A percentile compares a stretch with the other conserved stretches of the same genome.
Conservation (phyloP, 1,140 invertebrate species). For the Lamellibrachia luymesi region DNA sequence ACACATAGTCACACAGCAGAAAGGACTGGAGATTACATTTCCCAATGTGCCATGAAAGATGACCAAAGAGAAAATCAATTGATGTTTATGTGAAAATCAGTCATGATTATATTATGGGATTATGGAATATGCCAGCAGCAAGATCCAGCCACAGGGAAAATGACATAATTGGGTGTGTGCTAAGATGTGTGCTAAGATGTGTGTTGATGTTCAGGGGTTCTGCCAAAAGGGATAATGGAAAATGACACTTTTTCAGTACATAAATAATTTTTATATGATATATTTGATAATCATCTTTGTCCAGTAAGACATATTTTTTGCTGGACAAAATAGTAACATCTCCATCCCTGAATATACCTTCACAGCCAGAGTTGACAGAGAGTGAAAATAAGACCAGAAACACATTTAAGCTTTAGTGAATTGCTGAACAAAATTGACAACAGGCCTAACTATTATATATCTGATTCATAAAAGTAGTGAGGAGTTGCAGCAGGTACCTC, state of each 20-base stretch:
- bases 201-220: neutral
- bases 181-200: neutral
- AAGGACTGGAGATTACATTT: neutral
- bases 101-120: neutral
- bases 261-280: neutral
- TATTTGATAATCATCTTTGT: neutral
- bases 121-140: neutral
- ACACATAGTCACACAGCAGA: neutral
- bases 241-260: neutral
- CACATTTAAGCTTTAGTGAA: no score
- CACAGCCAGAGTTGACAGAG: no score
- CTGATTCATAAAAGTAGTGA: no score
- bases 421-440: no score
- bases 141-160: neutral
- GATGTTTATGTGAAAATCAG: neutral
- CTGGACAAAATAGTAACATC: no score
- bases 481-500: no score
- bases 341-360: no score
- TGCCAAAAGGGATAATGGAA: neutral
- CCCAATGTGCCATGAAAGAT: neutral
- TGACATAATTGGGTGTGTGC: neutral
- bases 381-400: no score
- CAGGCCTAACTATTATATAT: no score
- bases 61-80: neutral
- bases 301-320: neutral